These are phyloP conservation scores for Lottia scabra DNA, from an alignment of 2,888 invertebrate genomes.

Conservation along the genomic window DNA sequence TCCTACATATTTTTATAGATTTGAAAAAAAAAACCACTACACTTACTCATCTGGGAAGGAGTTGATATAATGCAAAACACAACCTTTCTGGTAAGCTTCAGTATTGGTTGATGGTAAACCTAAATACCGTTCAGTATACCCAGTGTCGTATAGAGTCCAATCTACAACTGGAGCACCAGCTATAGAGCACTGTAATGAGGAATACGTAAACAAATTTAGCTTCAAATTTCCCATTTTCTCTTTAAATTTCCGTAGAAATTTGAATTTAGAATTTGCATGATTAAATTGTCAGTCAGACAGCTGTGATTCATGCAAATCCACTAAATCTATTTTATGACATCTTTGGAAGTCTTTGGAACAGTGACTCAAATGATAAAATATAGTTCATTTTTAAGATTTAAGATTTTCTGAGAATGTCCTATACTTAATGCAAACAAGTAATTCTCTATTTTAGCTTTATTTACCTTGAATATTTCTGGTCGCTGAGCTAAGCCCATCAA, in stretches of 20 bases:
- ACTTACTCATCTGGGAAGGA: slow-evolving; percentile 90
- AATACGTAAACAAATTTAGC: neutral
- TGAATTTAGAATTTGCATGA: too few species aligned
- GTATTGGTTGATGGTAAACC: slow-evolving; percentile 83
- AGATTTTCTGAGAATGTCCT: too few species aligned
- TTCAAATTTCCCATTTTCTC: neutral
- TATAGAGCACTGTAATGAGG: slow-evolving; percentile 77
- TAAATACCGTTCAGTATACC: slow-evolving; percentile 99
- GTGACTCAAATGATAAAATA: too few species aligned
- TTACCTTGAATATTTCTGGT: slow-evolving; percentile 91
- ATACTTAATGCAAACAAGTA: too few species aligned
- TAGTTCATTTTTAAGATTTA: too few species aligned
- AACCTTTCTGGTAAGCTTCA: slow-evolving; percentile 83
- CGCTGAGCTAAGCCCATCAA: slow-evolving; percentile 93
- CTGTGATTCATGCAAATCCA: too few species aligned
- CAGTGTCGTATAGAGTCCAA: slow-evolving; percentile 98
- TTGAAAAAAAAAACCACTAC: slow-evolving; percentile 26
- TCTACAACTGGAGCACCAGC: slow-evolving; percentile 98
- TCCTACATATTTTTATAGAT: too few species aligned
- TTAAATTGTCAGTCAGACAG: too few species aligned
- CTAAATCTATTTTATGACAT: too few species aligned
- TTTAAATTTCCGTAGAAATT: too few species aligned
- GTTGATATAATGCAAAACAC: slow-evolving; percentile 85
- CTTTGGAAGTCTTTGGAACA: too few species aligned
- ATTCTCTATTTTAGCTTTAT: neutral